A percentile compares a stretch with the other conserved stretches of the same genome.
Evolutionary conservation across 2,888 invertebrate genomes (phyloP).

Genomic region (Pandemis cinnamomeana): DNA sequence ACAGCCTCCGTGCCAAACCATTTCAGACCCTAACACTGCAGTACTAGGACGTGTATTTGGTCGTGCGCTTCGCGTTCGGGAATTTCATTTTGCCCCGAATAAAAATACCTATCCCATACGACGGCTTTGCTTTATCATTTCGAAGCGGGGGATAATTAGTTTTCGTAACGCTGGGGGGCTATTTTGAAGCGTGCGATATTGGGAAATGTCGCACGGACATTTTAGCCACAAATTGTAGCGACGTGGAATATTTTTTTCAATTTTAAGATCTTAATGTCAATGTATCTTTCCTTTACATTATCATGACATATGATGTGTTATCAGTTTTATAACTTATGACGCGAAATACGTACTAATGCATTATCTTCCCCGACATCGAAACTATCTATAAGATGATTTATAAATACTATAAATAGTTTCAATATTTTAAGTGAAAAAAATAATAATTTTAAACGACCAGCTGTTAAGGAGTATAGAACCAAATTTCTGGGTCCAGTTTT

Average conservation of each 20-base stretch:
- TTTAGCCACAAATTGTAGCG: background rate
- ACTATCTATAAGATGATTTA: background rate
- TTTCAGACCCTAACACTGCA: conserved; percentile 40
- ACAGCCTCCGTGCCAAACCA: background rate
- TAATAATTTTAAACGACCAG: too few relatives aligned
- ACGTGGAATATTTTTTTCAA: too few relatives aligned
- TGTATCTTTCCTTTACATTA: too few relatives aligned
- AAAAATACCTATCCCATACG: conserved; percentile 80
- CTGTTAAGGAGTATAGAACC: too few relatives aligned
- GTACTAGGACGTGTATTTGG: conserved; percentile 48
- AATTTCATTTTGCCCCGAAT: conserved; percentile 83
- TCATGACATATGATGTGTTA: too few relatives aligned
- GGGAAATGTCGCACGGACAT: background rate
- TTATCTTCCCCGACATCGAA: too few relatives aligned
- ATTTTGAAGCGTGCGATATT: conserved; percentile 43
- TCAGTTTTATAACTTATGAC: background rate
- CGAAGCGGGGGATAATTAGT: conserved; percentile 81
- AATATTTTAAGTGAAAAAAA: too few relatives aligned
- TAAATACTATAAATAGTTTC: background rate
- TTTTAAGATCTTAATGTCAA: too few relatives aligned
- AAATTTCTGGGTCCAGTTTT: too few relatives aligned
- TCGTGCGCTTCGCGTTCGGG: conserved; percentile 46
- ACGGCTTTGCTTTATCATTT: conserved; percentile 84
- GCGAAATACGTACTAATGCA: background rate
- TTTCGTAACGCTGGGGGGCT: conserved; percentile 72